A percentile compares a stretch with the other conserved stretches of the same genome.
These are phyloP conservation scores for Tenebrosternarchus preto DNA, from an alignment of 2,113 vertebrate species.

Conservation along the genomic window DNA sequence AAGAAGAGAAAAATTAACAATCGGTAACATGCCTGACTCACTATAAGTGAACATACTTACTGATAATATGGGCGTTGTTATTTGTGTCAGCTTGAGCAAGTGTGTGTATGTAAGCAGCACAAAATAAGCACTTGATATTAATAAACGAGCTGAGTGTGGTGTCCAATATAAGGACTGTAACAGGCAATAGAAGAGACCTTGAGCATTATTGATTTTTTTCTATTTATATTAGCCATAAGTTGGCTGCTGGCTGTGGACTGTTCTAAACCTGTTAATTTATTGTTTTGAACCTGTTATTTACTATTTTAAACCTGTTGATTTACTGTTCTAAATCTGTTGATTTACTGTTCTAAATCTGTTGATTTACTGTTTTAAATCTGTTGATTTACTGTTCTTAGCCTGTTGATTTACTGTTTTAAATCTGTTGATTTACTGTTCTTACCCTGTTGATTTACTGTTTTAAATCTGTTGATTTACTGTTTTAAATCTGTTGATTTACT, in stretches of 20 bases:
- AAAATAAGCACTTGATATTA: not conserved
- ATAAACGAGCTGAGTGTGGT: not conserved
- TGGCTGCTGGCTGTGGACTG: too few species aligned
- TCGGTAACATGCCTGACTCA: too few species aligned
- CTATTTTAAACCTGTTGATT: conserved; percentile 22
- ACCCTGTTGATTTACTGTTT: too few species aligned
- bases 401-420: too few species aligned
- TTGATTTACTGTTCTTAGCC: not conserved
- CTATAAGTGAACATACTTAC: too few species aligned
- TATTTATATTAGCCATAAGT: conserved; percentile 38
- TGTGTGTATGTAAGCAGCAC: not conserved
- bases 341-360: too few species aligned
- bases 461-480: conserved; percentile 8
- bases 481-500: not conserved
- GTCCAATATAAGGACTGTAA: too few species aligned
- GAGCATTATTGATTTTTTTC: not conserved
- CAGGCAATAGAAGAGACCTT: not conserved
- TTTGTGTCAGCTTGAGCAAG: too few species aligned
- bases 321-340: not conserved
- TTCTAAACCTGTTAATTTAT: conserved; percentile 13
- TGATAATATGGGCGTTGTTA: too few species aligned
- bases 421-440: not conserved
- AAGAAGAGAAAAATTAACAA: too few species aligned
- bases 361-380: not conserved
- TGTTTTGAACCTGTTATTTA: not conserved